phyloP scores from a whole-genome alignment of 2,888 invertebrate genomes.

The Trypoxylon attenuatum region DNA sequence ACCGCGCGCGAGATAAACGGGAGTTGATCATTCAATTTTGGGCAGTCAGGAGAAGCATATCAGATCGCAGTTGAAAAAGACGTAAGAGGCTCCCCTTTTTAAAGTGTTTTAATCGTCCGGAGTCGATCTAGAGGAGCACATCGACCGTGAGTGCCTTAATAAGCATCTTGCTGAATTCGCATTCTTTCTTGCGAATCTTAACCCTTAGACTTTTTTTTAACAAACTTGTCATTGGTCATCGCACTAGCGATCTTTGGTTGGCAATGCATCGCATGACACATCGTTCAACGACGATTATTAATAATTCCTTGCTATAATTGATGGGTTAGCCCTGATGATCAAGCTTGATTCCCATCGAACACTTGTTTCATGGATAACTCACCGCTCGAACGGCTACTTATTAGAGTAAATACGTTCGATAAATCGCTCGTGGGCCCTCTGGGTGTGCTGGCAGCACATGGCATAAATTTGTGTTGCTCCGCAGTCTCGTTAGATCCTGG shows the following conservation, averaged over 20 bases:
- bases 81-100: not conserved
- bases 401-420: conserved; percentile 7
- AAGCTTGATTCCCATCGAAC: conserved; percentile 25
- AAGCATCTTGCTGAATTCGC: conserved; percentile 42
- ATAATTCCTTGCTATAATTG: conserved; percentile 48
- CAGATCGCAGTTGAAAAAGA: not conserved
- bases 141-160: conserved; percentile 49
- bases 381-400: not conserved
- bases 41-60: no score
- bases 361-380: conserved; percentile 18
- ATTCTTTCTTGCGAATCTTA: conserved; percentile 31
- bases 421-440: not conserved
- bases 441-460: not conserved
- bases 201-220: conserved; percentile 20
- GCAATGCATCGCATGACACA: conserved; percentile 26
- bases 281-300: conserved; percentile 49
- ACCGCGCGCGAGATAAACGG: no score
- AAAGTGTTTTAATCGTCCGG: not conserved
- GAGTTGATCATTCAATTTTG: no score
- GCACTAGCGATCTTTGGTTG: conserved; percentile 40
- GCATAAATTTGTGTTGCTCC: not conserved
- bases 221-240: conserved; percentile 45
- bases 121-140: conserved; percentile 28
- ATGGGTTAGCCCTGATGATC: conserved; percentile 15
- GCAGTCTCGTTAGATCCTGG: not conserved